A percentile compares a stretch with the other conserved stretches of the same genome.
These are phyloP conservation scores for Cosmia pyralina DNA, from an alignment of 2,888 invertebrate genomes.

Conservation along the genomic window DNA sequence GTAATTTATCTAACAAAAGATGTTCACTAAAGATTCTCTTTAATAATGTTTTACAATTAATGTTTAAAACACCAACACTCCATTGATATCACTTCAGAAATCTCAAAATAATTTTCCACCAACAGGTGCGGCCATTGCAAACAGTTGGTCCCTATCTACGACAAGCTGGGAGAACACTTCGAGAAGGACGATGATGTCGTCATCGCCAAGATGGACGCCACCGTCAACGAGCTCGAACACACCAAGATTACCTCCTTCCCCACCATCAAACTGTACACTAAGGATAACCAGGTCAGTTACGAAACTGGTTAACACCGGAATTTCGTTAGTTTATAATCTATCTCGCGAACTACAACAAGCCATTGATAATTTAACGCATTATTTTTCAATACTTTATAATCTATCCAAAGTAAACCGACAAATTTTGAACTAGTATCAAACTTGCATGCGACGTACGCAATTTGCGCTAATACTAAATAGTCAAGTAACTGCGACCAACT, in stretches of 20 bases:
- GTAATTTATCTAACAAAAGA: neutral
- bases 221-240: slow-evolving; percentile 99
- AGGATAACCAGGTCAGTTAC: slow-evolving; percentile 93
- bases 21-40: neutral
- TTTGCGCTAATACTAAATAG: no score
- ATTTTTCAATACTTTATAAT: no score
- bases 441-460: no score
- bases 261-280: slow-evolving; percentile 98
- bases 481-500: no score
- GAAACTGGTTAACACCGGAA: neutral
- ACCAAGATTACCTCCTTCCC: slow-evolving; percentile 98
- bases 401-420: no score
- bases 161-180: slow-evolving; percentile 98
- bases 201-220: slow-evolving; percentile 99
- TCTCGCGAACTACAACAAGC: no score
- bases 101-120: neutral
- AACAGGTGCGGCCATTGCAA: slow-evolving; percentile 98
- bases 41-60: no score
- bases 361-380: no score
- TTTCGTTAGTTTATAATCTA: no score
- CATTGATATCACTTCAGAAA: neutral
- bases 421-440: no score
- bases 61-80: no score
- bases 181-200: slow-evolving; percentile 95
- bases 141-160: slow-evolving; percentile 98